Conservation (phyloP, 2,113 vertebrate genomes). For the Plestiodon gilberti region DNA sequence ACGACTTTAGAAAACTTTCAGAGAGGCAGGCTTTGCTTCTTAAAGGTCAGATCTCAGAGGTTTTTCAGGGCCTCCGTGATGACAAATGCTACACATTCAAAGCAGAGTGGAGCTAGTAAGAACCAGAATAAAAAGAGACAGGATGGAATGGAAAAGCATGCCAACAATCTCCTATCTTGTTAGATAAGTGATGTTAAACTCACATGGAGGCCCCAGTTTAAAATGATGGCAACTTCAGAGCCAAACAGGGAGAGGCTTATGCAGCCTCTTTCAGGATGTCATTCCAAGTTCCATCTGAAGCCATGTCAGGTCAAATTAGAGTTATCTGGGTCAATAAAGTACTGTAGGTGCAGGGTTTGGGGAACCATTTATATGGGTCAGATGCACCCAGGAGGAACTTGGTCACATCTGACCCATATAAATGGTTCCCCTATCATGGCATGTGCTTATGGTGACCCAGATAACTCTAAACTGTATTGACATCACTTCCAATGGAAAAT, state of each 20-base stretch:
- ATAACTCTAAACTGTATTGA: too few species aligned
- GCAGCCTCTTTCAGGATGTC: background rate
- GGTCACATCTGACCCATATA: background rate
- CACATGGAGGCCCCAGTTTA: background rate
- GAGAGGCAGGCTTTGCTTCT: constrained; percentile 12
- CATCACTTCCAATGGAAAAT: too few species aligned
- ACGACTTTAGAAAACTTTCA: background rate
- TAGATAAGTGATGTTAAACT: background rate
- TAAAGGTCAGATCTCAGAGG: constrained; percentile 38
- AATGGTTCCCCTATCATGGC: background rate
- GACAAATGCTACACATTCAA: constrained; percentile 31
- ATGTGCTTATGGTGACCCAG: background rate
- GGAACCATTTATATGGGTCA: too few species aligned
- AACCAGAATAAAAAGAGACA: background rate
- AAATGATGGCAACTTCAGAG: background rate
- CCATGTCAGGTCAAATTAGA: too few species aligned
- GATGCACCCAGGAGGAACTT: too few species aligned
- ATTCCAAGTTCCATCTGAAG: background rate
- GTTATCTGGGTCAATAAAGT: too few species aligned
- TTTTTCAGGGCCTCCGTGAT: constrained; percentile 4
- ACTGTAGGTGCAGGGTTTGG: too few species aligned
- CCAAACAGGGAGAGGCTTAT: background rate
- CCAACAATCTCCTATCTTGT: constrained; percentile 42
- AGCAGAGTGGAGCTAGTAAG: constrained; percentile 14
- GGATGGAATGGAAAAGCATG: background rate